Base-by-base conservation (phyloP, 2,888 invertebrate species). In the Troilus luridus region DNA sequence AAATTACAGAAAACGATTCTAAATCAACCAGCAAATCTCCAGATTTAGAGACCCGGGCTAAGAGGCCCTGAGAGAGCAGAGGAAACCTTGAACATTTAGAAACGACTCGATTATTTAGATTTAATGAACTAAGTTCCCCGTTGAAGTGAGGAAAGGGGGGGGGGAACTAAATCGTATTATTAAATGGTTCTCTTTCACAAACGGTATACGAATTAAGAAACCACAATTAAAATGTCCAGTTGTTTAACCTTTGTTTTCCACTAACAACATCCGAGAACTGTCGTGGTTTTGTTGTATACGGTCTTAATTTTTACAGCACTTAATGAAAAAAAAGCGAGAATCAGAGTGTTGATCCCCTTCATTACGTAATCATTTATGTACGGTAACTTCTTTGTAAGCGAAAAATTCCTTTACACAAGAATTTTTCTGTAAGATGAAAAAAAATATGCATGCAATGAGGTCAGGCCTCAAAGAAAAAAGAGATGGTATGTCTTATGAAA, bases 131-230 rank as follows among this genome's bases (percentile, higher is more conserved):
- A 77, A 77, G 72, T 77, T 41, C 41, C 72, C 12, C 17, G 14
- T 41, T 8, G 72, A 41, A 41, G 41, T 41, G 27, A 41, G 27
- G 41, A 27, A 41, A 19, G 27, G 72, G 7, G 27, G 7, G 27
- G 17, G n/a, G 27, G 14, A 77, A 41, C 72, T 67, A 41, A 77
- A 41, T 41, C 41, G 27, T 41, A 41, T 77, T 41, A 77, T 77
- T 77, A 24, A 77, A 77, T 77, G 72, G 27, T 77, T 77, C 67
- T 77, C 17, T 77, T 77, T 77, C 72, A 77, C 27, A 41, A 41
- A 17, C 17, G 27, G 27, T 41, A 17, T 27, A 77, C 72, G 17
- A 77, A 77, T 67, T 77, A 41, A 77, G 72, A 77, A 77, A 67
- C 10, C 72, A 17, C 67, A 7, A 41, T 19, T 24, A 77, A 2